Evolutionary conservation across 2,888 invertebrate species (phyloP), one percentile per base, ranked within the genome.

Genomic region (Drosophila ustulata): DNA sequence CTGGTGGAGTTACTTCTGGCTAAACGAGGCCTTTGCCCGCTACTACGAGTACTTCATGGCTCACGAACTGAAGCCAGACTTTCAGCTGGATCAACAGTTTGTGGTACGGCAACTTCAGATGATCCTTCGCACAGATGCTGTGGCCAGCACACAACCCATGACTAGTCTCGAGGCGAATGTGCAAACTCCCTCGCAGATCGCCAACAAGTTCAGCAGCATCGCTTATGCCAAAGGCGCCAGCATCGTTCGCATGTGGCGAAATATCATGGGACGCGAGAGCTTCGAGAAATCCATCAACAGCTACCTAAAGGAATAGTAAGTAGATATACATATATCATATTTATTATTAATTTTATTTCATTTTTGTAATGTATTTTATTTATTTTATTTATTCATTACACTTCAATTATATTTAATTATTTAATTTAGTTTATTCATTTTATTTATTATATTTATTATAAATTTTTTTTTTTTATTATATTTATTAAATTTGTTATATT

Each of bases 41-140:
- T 96, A 95, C 90, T 95, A 95, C 81, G 95, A 97, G 88, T 96
- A 96, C 89, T 94, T 88, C 57, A 72, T 89, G 65, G 82, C 89
- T 2, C 78, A 92, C 26, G 57, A 93, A 95, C 93, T 95, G 4
- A 94, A 94, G 80, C 92, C 93, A 0, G 91, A 94, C 3, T 95
- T 95, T 94, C 94, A 95, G 47, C 90, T 96, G 55, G 94, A 94
- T 55, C 94, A 94, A 6, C 95, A 96, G 78, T 96, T 96, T 82
- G 94, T 96, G 1, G 92, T 93, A 0, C 94, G 95, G 43, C 95
- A 96, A 88, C 81, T 96, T 0, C 96, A 96, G 75, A 90, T 93
- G 0, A 94, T 95, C 9, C 92, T 96, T n/a, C 92, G 92, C 0
- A 86, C 82, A 11, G 96, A 96, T 86, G 93, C 94, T 11, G 84